Evolutionary conservation across 1,140 invertebrate species (phyloP), one percentile per base, ranked within the genome.

Genomic region (Cecropterus lyciades): DNA sequence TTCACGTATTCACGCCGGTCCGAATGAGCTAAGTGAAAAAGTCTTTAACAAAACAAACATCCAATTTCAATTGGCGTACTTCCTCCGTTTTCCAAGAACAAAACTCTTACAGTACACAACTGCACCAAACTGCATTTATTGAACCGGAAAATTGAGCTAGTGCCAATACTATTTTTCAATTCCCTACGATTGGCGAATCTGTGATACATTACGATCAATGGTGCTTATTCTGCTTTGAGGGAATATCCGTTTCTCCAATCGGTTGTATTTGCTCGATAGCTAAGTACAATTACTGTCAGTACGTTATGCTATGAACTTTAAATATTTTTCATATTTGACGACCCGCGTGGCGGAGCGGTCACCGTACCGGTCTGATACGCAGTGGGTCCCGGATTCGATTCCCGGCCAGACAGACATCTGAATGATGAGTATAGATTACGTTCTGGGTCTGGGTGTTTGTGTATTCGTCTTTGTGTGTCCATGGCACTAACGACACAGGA

Each of bases 101-200:
- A 77, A 66, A 53, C 65, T 65, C 30, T 64, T 72, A 70, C 63
- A 73, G 69, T 72, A 67, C 65, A 78, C 76, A 81, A 79, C 48
- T 76, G 82, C 71, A 75, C 73, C 76, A 69, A 84, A 85, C 78
- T 84, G 86, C 77, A 80, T 82, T 81, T 79, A 89, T 83, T 81
- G 80, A 84, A 67, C 73, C 83, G 71, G 77, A 83, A 89, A 89
- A 87, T 87, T 85, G 83, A 86, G 75, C 75, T 80, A 81, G 80
- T 83, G 84, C 86, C 86, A 87, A 85, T 85, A 82, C 82, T 84
- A 82, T 85, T 85, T 80, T 84, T 85, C 82, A 83, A 88, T 85
- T 84, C 77, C 66, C 66, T 74, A 40, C 59, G 59, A 62, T 67
- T 72, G 68, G 68, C 68, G 72, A 69, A 72, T 79, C 72, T 65